A percentile compares a stretch with the other conserved stretches of the same genome.
Conservation (phyloP, 2,888 invertebrate species). For the Aethes cnicana region DNA sequence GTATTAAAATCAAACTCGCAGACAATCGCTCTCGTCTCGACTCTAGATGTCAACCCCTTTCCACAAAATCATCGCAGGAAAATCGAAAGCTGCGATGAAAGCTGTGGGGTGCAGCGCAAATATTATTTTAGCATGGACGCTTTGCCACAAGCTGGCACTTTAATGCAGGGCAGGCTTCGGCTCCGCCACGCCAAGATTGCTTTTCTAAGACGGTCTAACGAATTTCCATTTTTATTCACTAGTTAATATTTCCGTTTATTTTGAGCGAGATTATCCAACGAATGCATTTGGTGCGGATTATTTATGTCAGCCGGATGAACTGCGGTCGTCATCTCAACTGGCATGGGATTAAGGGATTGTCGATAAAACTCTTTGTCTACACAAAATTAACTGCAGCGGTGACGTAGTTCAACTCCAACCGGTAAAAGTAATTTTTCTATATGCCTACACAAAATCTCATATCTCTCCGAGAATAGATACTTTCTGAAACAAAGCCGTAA, state of each 20-base stretch:
- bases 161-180: slow-evolving; percentile 1
- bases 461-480: neutral
- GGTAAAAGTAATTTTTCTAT: neutral
- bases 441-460: neutral
- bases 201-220: slow-evolving; percentile 1
- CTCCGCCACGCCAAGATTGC: slow-evolving; percentile 2
- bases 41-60: too few relatives aligned
- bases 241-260: slow-evolving; percentile 3
- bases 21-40: too few relatives aligned
- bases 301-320: slow-evolving; percentile 6
- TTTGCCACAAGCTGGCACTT: neutral
- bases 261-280: slow-evolving; percentile 11
- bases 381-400: slow-evolving; percentile 19
- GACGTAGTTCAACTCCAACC: too few relatives aligned
- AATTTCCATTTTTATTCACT: neutral
- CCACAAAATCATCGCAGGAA: neutral
- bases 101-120: neutral
- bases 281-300: slow-evolving; percentile 6
- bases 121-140: slow-evolving; percentile 5
- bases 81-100: neutral
- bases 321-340: slow-evolving; percentile 14
- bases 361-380: slow-evolving; percentile 17
- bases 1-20: neutral
- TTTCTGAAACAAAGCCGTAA: neutral
- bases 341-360: slow-evolving; percentile 20